Evolutionary conservation across 2,888 invertebrate genomes (phyloP).

Genomic region (Brachypalpus laphriformis): DNA sequence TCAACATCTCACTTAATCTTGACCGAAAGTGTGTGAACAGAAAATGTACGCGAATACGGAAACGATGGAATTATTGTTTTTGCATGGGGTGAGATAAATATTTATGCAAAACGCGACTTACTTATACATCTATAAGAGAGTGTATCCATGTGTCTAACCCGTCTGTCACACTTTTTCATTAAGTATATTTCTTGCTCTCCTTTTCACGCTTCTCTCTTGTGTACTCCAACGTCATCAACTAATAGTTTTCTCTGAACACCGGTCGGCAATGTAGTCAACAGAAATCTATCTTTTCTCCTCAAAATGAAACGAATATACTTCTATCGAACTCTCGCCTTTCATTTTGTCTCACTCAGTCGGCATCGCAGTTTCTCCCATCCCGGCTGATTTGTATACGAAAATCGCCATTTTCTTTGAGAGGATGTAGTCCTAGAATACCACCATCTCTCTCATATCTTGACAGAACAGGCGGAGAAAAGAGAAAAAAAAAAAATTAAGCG

Average conservation of each 20-base stretch:
- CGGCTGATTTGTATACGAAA: conserved; percentile 49
- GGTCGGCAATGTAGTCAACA: conserved; percentile 40
- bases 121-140: not conserved
- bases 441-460: conserved; percentile 38
- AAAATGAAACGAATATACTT: conserved; percentile 22
- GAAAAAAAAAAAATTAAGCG: not conserved
- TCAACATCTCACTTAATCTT: conserved; percentile 46
- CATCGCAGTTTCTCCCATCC: conserved; percentile 33
- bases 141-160: not conserved
- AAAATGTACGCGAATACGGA: conserved; percentile 60
- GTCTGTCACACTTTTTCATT: conserved; percentile 52
- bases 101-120: conserved; percentile 60
- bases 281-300: conserved; percentile 33
- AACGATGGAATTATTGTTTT: conserved; percentile 57
- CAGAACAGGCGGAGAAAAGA: not conserved
- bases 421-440: conserved; percentile 22
- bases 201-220: conserved; percentile 7
- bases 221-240: conserved; percentile 49
- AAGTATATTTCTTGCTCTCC: conserved; percentile 35
- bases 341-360: conserved; percentile 42
- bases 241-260: conserved; percentile 4
- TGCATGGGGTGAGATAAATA: conserved; percentile 37
- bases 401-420: conserved; percentile 72
- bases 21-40: conserved; percentile 40
- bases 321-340: not conserved